Evolutionary conservation across 2,888 invertebrate species (phyloP), one percentile per base, ranked within the genome.

Genomic region (Spicauda simplicius): DNA sequence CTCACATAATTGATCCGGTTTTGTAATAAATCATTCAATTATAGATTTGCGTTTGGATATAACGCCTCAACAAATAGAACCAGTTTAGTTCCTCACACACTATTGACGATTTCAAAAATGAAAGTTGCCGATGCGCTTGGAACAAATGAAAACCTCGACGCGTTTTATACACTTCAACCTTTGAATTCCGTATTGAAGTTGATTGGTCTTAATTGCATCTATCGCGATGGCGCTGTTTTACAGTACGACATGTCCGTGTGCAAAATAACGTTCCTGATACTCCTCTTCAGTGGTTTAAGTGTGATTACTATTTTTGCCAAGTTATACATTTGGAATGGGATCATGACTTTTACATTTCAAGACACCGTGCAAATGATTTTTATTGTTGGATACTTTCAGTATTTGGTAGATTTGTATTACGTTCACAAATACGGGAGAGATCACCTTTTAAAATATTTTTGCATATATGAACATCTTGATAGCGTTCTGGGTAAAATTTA

Each of bases 401-500:
- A 59, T 11, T 30, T 65, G 3, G 7, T 65, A 4, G 59, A 65
- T 45, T 41, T 65, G 19, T 65, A 12, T 45, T 54, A 19, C 30
- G 25, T 65, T 4, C 30, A 59, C 16, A 59, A 59, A n/a, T 65
- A 65, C 41, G 65, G 65, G 3, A 59, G 59, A 30, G 41, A 52
- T 1, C 25, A 30, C 5, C n/a, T 37, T 10, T 65, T 65, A 16
- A 41, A 45, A 0, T 65, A 65, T 8, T 59, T 59, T 11, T 18
- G 11, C 58, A 30, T 64, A 33, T 33, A 33, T 33, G 33, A 33
- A 33, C 33, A 33, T 33, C 3, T 33, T 33, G 33, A 60, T 18
- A 52, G 18, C 30, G 6, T 60, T 14, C 12, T 60, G 16, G 33
- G 18, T 7, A 11, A 48, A 4, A 12, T n/a, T 30, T 18, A 60